Evolutionary conservation across 1,140 invertebrate species (phyloP).

Genomic region (Neotoxoptera formosana): DNA sequence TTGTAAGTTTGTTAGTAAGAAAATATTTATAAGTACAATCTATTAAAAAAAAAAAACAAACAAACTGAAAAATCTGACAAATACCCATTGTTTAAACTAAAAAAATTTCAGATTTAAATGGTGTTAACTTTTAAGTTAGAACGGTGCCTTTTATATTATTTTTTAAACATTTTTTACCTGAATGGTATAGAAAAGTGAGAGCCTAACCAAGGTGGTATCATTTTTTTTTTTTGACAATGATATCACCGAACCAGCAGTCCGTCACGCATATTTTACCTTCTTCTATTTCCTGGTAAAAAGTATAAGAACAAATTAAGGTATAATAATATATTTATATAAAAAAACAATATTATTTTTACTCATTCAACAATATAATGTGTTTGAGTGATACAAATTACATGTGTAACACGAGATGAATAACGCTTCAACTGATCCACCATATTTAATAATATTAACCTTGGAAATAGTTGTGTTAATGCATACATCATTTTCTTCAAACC

Average conservation of each 20-base stretch:
- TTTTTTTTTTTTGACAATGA: constrained; percentile 81
- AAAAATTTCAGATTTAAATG: not conserved
- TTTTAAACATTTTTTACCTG: constrained; percentile 63
- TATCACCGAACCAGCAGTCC: constrained; percentile 92
- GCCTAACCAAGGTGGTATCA: constrained; percentile 89
- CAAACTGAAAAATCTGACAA: too few relatives aligned
- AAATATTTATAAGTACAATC: too few relatives aligned
- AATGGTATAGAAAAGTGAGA: constrained; percentile 88
- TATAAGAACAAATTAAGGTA: not conserved
- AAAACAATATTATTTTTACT: constrained; percentile 63
- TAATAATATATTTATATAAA: not conserved
- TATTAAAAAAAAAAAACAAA: too few relatives aligned
- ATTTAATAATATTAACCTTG: constrained; percentile 82
- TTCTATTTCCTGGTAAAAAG: constrained; percentile 70
- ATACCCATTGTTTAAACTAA: not conserved
- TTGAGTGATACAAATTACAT: constrained; percentile 89
- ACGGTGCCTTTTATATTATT: not conserved
- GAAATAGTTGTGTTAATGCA: constrained; percentile 73
- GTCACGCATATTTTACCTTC: constrained; percentile 90
- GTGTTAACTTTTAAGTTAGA: not conserved
- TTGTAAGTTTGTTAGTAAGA: too few relatives aligned
- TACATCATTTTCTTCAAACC: constrained; percentile 63
- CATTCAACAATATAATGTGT: constrained; percentile 86
- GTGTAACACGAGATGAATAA: constrained; percentile 86
- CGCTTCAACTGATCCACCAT: constrained; percentile 89